phyloP scores from a whole-genome alignment of 2,888 invertebrate genomes.

The Philereme vetulata region DNA sequence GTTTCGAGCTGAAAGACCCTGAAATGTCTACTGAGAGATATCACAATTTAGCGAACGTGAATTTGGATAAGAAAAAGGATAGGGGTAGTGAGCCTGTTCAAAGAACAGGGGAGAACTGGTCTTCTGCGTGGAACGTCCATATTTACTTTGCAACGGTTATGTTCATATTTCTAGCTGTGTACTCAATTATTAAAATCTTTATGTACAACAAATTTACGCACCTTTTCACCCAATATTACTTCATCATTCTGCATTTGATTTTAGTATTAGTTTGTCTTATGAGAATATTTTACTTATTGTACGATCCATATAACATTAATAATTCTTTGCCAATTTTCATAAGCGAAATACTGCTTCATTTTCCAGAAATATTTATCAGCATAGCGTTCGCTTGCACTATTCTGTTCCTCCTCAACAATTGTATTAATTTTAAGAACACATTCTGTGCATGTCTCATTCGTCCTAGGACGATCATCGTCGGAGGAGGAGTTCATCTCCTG shows the following conservation, averaged over 20 bases:
- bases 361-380: conserved; percentile 93
- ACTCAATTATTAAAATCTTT: conserved; percentile 93
- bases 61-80: conserved; percentile 80
- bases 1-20: conserved; percentile 75
- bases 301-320: conserved; percentile 96
- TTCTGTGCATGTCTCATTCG: conserved; percentile 89
- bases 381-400: conserved; percentile 95
- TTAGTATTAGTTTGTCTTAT: conserved; percentile 92
- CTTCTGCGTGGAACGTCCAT: conserved; percentile 95
- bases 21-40: conserved; percentile 82
- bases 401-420: conserved; percentile 92
- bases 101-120: conserved; percentile 86
- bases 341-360: conserved; percentile 92
- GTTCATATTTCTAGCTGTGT: conserved; percentile 92
- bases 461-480: conserved; percentile 90
- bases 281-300: conserved; percentile 93
- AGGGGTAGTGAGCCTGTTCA: conserved; percentile 70
- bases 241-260: conserved; percentile 92
- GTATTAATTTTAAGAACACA: conserved; percentile 89
- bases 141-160: conserved; percentile 93
- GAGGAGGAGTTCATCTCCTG: conserved; percentile 90
- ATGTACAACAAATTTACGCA: conserved; percentile 94
- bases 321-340: conserved; percentile 90
- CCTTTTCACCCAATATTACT: conserved; percentile 94
- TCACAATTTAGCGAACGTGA: conserved; percentile 85